Percentiles rank a stretch among this genome's conserved stretches.
Evolutionary conservation across 2,113 vertebrate genomes (phyloP).

Genomic region (Osmerus eperlanus): DNA sequence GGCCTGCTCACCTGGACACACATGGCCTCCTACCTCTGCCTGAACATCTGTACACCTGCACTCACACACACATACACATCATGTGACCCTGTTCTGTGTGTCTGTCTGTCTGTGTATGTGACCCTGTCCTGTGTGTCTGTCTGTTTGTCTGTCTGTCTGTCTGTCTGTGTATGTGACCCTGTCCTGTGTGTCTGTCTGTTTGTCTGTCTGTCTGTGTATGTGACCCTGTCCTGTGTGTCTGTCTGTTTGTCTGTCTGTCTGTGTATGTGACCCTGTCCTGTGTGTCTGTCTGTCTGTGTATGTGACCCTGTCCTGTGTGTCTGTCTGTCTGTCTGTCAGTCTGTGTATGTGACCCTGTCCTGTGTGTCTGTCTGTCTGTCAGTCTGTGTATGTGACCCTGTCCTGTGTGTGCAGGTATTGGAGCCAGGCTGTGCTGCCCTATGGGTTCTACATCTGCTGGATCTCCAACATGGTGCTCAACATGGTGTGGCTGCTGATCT

Average conservation of each 20-base stretch:
- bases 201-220: constrained; percentile 1
- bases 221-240: background rate
- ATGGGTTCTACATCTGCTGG: background rate
- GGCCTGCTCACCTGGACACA: too few relatives aligned
- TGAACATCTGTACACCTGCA: too few relatives aligned
- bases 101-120: constrained; percentile 15
- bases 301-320: too few relatives aligned
- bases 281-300: background rate
- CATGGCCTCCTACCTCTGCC: too few relatives aligned
- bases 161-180: too few relatives aligned
- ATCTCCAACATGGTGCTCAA: background rate
- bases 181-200: background rate
- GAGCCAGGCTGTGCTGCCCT: background rate
- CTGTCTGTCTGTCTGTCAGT: constrained; percentile 9
- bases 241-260: too few relatives aligned
- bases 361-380: background rate
- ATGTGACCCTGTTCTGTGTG: background rate
- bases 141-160: too few relatives aligned
- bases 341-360: background rate
- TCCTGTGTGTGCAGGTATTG: background rate
- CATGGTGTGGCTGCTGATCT: constrained; percentile 3
- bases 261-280: background rate
- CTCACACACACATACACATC: background rate
- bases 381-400: too few relatives aligned
- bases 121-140: too few relatives aligned